These are phyloP conservation scores for Nannoperca australis DNA, from an alignment of 2,797 vertebrate genomes.

Conservation along the genomic window DNA sequence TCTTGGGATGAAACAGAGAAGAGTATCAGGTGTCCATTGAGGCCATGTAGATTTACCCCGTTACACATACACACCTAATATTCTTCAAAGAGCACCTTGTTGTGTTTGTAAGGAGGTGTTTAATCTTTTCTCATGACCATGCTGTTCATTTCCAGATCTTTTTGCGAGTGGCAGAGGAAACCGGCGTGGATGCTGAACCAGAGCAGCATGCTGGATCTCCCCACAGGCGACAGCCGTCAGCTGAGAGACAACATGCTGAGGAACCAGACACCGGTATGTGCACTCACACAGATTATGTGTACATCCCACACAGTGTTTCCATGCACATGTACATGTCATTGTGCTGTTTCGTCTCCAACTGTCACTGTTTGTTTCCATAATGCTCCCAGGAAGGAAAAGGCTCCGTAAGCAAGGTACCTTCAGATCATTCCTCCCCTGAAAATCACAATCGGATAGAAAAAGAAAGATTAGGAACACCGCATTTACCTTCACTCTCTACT, in stretches of 20 bases:
- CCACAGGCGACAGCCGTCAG: constrained; percentile 14
- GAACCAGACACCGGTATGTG: constrained; percentile 76
- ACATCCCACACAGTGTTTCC: constrained; percentile 24
- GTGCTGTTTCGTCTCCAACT: constrained; percentile 40
- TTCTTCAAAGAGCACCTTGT: neutral
- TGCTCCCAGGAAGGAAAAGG: constrained; percentile 83
- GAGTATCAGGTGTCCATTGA: neutral
- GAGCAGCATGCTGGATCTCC: constrained; percentile 46
- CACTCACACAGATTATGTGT: neutral
- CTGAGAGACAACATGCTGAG: constrained; percentile 53
- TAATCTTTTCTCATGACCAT: neutral
- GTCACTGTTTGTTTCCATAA: constrained; percentile 68
- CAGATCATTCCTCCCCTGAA: neutral
- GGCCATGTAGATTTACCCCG: neutral
- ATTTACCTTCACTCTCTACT: neutral
- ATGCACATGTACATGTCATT: neutral
- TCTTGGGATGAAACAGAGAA: neutral
- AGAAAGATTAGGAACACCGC: neutral
- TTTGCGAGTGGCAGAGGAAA: constrained; percentile 88
- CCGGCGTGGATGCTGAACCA: constrained; percentile 65
- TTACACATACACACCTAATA: neutral
- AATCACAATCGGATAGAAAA: no score
- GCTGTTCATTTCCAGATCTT: constrained; percentile 87
- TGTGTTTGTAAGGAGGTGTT: neutral
- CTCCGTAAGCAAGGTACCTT: constrained; percentile 81